phyloP scores from a whole-genome alignment of 2,888 invertebrate genomes.

The Melangyna quadrimaculata region DNA sequence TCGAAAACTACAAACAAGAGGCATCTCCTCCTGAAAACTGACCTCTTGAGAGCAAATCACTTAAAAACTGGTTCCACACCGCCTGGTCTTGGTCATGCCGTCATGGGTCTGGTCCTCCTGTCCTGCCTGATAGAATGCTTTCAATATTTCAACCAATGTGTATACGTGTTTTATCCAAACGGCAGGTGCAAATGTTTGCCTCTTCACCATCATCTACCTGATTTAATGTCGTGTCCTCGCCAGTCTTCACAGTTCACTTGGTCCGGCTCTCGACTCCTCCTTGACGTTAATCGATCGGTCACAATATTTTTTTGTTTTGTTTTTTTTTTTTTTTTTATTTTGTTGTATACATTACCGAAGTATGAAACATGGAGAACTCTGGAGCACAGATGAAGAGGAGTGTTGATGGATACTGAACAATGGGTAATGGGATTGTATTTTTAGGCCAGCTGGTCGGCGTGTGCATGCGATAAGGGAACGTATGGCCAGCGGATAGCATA shows the following conservation, averaged over 20 bases:
- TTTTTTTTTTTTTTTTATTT: not conserved
- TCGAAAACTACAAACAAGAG: slow-evolving; percentile 31
- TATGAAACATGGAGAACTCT: not conserved
- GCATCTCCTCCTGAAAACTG: slow-evolving; percentile 34
- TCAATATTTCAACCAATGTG: not conserved
- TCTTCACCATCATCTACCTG: slow-evolving; percentile 46
- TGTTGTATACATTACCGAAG: not conserved
- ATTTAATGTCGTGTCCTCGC: slow-evolving; percentile 66
- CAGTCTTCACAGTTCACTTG: not conserved
- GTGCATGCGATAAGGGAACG: slow-evolving; percentile 62
- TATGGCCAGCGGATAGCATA: slow-evolving; percentile 51
- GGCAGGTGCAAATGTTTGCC: slow-evolving; percentile 71
- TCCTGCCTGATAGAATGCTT: slow-evolving; percentile 28
- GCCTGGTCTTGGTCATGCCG: slow-evolving; percentile 7
- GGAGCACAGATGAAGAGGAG: not conserved
- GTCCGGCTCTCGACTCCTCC: slow-evolving; percentile 35
- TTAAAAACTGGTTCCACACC: slow-evolving; percentile 47
- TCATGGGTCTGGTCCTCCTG: slow-evolving; percentile 11
- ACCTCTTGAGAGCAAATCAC: slow-evolving; percentile 42
- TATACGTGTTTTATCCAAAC: slow-evolving; percentile 38
- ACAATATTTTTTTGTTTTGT: slow-evolving; percentile 25
- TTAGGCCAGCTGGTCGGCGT: slow-evolving; percentile 41
- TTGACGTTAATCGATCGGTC: slow-evolving; percentile 66
- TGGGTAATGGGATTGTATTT: slow-evolving; percentile 44
- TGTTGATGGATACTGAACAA: slow-evolving; percentile 44